Percentiles rank a stretch among this genome's conserved stretches.
phyloP scores from a whole-genome alignment of 2,797 vertebrate species.

The Cossypha dichroa region DNA sequence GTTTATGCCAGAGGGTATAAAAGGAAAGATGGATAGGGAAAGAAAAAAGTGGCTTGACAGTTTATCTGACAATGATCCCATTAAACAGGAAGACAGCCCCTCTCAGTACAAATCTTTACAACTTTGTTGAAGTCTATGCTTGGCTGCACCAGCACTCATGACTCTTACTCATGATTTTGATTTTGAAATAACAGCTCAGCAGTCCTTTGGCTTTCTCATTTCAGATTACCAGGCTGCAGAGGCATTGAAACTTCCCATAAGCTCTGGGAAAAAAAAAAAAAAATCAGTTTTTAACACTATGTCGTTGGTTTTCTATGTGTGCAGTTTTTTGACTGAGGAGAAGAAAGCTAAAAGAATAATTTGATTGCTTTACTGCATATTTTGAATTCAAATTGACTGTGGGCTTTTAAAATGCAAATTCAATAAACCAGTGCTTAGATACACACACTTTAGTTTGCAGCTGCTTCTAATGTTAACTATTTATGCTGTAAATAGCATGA shows the following conservation, averaged over 20 bases:
- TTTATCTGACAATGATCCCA: not conserved
- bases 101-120: not conserved
- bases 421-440: not conserved
- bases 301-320: not conserved
- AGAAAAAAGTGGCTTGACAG: not conserved
- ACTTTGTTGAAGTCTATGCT: not conserved
- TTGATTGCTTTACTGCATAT: not conserved
- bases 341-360: not conserved
- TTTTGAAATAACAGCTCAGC: not conserved
- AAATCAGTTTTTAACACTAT: not conserved
- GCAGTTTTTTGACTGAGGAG: not conserved
- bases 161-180: not conserved
- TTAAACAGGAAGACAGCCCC: not conserved
- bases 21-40: not conserved
- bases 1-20: not conserved
- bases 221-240: not conserved
- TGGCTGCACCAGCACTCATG: not conserved
- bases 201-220: not conserved
- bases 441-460: not conserved
- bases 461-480: not conserved
- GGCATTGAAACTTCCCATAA: not conserved
- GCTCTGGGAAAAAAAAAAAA: not conserved
- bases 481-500: not conserved
- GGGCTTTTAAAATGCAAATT: constrained; percentile 3
- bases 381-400: not conserved